A percentile compares a stretch with the other conserved stretches of the same genome.
Conservation (phyloP, 2,888 invertebrate genomes). For the Drosophila demipolita region DNA sequence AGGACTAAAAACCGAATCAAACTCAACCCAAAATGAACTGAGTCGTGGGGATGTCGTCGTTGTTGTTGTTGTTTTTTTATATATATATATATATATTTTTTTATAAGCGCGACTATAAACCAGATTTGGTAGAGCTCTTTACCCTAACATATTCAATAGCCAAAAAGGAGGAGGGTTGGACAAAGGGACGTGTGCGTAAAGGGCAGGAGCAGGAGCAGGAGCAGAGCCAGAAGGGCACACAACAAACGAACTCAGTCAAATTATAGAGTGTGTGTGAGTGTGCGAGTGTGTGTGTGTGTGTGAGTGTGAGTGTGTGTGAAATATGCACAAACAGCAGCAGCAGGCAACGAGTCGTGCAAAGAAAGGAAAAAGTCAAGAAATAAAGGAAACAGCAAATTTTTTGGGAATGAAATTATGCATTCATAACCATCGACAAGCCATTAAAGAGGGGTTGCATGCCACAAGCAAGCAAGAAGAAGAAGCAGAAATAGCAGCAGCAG, state of each 20-base stretch:
- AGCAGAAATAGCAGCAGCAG: conserved; percentile 1
- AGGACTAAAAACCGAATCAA: conserved; percentile 46
- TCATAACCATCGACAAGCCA: conserved; percentile 68
- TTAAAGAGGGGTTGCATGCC: conserved; percentile 46
- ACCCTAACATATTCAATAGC: conserved; percentile 54
- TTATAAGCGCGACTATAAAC: conserved; percentile 74
- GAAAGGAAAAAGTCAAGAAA: conserved; percentile 15
- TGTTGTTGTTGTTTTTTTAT: conserved; percentile 37
- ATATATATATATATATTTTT: conserved; percentile 39
- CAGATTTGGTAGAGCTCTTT: conserved; percentile 71
- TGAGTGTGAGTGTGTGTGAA: conserved; percentile 48
- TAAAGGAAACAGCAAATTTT: conserved; percentile 60
- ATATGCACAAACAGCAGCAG: conserved; percentile 36
- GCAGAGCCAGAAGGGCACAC: conserved; percentile 8
- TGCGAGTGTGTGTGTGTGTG: conserved; percentile 45
- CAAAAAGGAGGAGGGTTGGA: conserved; percentile 11
- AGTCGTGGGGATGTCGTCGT: conserved; percentile 24
- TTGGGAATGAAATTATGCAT: conserved; percentile 74
- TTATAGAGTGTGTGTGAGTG: conserved; percentile 50
- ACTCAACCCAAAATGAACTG: conserved; percentile 11
- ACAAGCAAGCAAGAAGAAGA: conserved; percentile 1
- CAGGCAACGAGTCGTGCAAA: conserved; percentile 19
- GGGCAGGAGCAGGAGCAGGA: conserved; percentile 16
- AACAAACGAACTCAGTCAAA: conserved; percentile 24
- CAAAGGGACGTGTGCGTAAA: conserved; percentile 23